A percentile compares a stretch with the other conserved stretches of the same genome.
Conservation (phyloP, 1,140 invertebrate genomes). For the Maconellicoccus hirsutus region DNA sequence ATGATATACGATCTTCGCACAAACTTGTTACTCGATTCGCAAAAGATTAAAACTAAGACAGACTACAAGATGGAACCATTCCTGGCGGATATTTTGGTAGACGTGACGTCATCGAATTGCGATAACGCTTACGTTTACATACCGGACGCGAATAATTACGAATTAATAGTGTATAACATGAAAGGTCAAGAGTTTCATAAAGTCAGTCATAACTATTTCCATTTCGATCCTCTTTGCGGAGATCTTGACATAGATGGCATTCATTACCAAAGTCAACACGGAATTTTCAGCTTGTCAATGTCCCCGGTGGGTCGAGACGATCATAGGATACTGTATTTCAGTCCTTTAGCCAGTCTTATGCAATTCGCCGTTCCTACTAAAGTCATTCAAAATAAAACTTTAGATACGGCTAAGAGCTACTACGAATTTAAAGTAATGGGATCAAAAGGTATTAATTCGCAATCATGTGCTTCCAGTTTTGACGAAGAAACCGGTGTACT, state of each 20-base stretch:
- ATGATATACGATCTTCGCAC: conserved; percentile 57
- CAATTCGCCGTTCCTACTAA: conserved; percentile 54
- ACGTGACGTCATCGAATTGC: conserved; percentile 51
- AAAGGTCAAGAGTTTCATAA: conserved; percentile 59
- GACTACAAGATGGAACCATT: conserved; percentile 54
- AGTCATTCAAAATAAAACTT: conserved; percentile 52
- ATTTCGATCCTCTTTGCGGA: conserved; percentile 60
- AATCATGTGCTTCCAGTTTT: conserved; percentile 56
- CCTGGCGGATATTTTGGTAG: conserved; percentile 59
- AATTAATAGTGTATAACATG: conserved; percentile 59
- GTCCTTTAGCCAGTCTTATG: conserved; percentile 56
- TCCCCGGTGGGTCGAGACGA: conserved; percentile 45
- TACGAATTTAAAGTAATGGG: conserved; percentile 53
- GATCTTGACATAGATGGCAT: conserved; percentile 52
- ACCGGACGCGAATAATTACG: conserved; percentile 56
- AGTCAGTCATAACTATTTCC: conserved; percentile 63
- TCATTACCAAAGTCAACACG: conserved; percentile 58
- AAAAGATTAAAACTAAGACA: conserved; percentile 46
- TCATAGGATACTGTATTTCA: conserved; percentile 59
- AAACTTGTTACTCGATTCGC: conserved; percentile 49
- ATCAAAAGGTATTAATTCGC: conserved; percentile 51
- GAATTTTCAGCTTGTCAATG: conserved; percentile 54
- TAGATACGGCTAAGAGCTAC: conserved; percentile 38
- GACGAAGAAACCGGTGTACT: conserved; percentile 55
- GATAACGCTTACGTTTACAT: conserved; percentile 59